These are phyloP conservation scores for Perccottus glenii DNA, from an alignment of 2,113 vertebrate genomes.

Conservation along the genomic window DNA sequence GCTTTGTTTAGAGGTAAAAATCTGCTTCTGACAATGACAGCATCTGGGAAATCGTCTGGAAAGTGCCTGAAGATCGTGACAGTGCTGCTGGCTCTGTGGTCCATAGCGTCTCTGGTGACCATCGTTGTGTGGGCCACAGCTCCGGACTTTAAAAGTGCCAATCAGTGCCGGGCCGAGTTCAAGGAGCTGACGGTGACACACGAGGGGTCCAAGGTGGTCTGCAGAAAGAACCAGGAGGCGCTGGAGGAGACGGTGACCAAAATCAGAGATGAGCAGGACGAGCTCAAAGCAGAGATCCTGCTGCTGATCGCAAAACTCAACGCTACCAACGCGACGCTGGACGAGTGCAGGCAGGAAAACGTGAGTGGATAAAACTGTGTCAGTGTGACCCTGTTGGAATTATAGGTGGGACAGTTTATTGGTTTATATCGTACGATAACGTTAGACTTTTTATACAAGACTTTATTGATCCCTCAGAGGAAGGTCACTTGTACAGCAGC, in stretches of 20 bases:
- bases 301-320: conserved; percentile 34
- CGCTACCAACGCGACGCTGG: conserved; percentile 58
- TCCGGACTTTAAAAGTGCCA: conserved; percentile 61
- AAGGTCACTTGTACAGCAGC: no score
- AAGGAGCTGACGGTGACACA: conserved; percentile 21
- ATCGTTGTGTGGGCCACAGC: conserved; percentile 78
- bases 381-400: neutral
- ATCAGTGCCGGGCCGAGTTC: conserved; percentile 58
- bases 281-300: conserved; percentile 11
- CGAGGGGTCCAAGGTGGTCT: conserved; percentile 49
- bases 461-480: no score
- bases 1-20: no score
- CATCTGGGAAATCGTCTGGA: conserved; percentile 48
- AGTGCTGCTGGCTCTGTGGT: conserved; percentile 67
- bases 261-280: conserved; percentile 17
- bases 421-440: no score
- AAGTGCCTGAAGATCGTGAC: conserved; percentile 44
- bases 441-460: no score
- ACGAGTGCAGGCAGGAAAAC: conserved; percentile 47
- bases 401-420: conserved; percentile 7
- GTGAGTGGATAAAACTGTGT: conserved; percentile 64
- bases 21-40: neutral
- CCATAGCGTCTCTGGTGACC: conserved; percentile 64
- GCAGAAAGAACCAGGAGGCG: conserved; percentile 39
- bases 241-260: conserved; percentile 62